Conservation (phyloP, 2,113 vertebrate genomes). For the Dascyllus trimaculatus region DNA sequence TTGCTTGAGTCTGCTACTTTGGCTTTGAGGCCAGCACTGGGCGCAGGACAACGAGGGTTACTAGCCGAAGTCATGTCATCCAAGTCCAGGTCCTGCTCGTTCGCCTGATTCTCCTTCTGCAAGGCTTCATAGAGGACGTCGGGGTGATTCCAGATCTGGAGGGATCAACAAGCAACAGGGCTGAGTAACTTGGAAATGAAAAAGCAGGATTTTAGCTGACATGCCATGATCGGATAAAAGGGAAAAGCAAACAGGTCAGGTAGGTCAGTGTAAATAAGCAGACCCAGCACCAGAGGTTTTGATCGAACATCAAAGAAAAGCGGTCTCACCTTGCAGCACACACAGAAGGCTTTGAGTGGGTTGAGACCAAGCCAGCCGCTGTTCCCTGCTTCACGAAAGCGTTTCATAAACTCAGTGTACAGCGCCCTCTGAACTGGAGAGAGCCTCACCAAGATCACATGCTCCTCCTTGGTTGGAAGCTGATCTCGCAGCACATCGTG, state of each 20-base stretch:
- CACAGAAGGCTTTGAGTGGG: conserved; percentile 98
- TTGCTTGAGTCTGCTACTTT: conserved; percentile 90
- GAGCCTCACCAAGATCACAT: conserved; percentile 95
- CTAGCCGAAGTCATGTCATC: conserved; percentile 92
- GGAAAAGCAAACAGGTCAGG: background rate
- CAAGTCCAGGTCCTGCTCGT: conserved; percentile 96
- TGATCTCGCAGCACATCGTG: conserved; percentile 95
- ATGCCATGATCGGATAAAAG: background rate
- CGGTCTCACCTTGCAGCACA: conserved; percentile 94
- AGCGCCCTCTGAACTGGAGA: conserved; percentile 94
- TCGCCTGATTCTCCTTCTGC: conserved; percentile 96
- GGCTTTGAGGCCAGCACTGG: conserved; percentile 88
- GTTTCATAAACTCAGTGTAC: conserved; percentile 97
- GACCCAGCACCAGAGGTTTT: background rate
- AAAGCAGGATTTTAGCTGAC: background rate
- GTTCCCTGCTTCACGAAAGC: conserved; percentile 96
- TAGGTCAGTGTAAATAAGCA: background rate
- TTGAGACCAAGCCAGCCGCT: conserved; percentile 98
- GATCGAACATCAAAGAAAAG: background rate
- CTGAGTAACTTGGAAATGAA: background rate
- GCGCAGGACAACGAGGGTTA: conserved; percentile 87
- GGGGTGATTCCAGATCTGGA: conserved; percentile 98
- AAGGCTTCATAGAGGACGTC: conserved; percentile 96
- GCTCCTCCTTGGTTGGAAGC: conserved; percentile 95
- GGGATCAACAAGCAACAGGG: background rate